Conservation (phyloP, 2,113 vertebrate genomes). For the Oryzias woworae region DNA sequence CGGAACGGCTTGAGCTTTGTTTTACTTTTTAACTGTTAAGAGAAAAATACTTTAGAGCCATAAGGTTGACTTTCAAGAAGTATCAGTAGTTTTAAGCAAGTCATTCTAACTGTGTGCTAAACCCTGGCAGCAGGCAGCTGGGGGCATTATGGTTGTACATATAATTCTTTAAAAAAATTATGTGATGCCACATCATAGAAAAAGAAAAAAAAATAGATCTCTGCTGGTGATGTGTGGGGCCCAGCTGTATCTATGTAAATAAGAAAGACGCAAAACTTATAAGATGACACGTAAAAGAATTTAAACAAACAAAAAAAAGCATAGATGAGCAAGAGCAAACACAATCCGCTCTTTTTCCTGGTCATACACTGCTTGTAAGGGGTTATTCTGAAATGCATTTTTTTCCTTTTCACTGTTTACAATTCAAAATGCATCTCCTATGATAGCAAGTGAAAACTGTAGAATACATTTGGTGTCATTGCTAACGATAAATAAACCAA, state of each 20-base stretch:
- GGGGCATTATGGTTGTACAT: slow-evolving; percentile 81
- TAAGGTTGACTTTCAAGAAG: slow-evolving; percentile 76
- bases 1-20: slow-evolving; percentile 73
- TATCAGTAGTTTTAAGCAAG: slow-evolving; percentile 65
- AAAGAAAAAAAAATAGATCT: slow-evolving; percentile 61
- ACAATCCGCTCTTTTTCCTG: slow-evolving; percentile 56
- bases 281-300: slow-evolving; percentile 68
- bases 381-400: slow-evolving; percentile 77
- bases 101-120: slow-evolving; percentile 72
- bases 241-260: slow-evolving; percentile 79
- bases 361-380: slow-evolving; percentile 78
- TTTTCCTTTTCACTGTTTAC: slow-evolving; percentile 85
- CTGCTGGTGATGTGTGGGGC: slow-evolving; percentile 58
- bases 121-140: slow-evolving; percentile 82
- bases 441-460: slow-evolving; percentile 77
- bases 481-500: slow-evolving; percentile 91
- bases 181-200: slow-evolving; percentile 70
- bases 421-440: slow-evolving; percentile 83
- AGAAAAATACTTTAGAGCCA: slow-evolving; percentile 67
- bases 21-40: slow-evolving; percentile 78
- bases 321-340: slow-evolving; percentile 47
- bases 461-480: slow-evolving; percentile 82
- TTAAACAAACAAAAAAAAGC: slow-evolving; percentile 32
- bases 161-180: slow-evolving; percentile 80
- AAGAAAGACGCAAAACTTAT: slow-evolving; percentile 77